Base-by-base conservation (phyloP, 2,113 vertebrate genomes). In the Donacobius atricapilla region DNA sequence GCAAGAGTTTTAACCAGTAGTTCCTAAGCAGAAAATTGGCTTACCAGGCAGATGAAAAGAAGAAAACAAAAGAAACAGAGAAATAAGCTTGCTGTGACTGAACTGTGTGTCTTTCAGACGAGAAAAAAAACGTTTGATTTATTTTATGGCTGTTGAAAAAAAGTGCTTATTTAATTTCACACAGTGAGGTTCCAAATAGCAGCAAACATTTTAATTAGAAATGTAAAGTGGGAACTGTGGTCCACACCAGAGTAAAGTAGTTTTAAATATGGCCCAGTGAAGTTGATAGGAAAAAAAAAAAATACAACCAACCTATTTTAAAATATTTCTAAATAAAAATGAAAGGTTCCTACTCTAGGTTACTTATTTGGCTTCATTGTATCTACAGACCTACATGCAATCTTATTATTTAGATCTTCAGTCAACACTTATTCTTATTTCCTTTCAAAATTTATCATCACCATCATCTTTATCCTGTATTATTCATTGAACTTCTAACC, bases 1-100 rank as follows among this genome's bases (percentile, higher is more conserved):
- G 97, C 98, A 97, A 96, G 96, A 98, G 97, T 98, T 98, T 98
- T 98, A 98, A 99, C 98, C 97, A 98, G 97, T 95, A 98, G 96
- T 98, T 98, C 98, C 98, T 98, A 98, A 99, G 98, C 98, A 99
- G 98, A 99, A 99, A 99, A 99, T 99, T 99, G 99, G 99, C 98
- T 99, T 99, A 99, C 98, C 93, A 97, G 97, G 95, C 97, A 98
- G 98, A 98, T 98, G 98, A 98, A 98, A 98, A 98, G 90, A 97
- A 93, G 93, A 96, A 98, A 98, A 99, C 97, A 99, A 99, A 99
- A 98, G 98, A 97, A 98, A 98, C 98, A 98, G 96, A 98, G 97
- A 98, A 98, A 98, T 98, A 98, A 98, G 98, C 98, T 98, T 98
- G 98, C 98, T 98, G 98, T 98, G 98, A 99, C 98, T 98, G 98